These are phyloP conservation scores for Labeo calbasu DNA, from an alignment of 2,797 vertebrate species.

Conservation along the genomic window DNA sequence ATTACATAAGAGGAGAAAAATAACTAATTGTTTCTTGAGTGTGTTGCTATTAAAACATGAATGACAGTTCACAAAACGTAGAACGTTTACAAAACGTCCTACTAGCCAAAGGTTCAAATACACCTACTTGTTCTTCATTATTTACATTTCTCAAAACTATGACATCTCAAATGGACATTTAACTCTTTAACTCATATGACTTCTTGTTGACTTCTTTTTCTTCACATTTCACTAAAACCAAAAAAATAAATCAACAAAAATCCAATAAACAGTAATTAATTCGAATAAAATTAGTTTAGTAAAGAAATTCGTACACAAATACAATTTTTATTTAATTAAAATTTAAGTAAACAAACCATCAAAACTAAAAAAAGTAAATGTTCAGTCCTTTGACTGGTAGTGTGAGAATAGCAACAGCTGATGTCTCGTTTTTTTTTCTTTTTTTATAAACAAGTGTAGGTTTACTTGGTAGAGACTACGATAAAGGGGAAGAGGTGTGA, in stretches of 20 bases:
- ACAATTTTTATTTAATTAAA: background rate
- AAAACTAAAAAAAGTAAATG: background rate
- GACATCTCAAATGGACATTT: background rate
- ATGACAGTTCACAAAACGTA: too few relatives aligned
- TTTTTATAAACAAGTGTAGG: conserved; percentile 12
- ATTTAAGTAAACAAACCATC: background rate
- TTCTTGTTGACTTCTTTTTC: background rate
- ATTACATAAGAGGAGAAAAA: background rate
- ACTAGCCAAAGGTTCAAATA: background rate
- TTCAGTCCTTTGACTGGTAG: background rate
- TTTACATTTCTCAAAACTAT: background rate
- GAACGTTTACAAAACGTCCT: background rate
- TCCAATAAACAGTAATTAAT: background rate
- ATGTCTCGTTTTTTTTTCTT: background rate
- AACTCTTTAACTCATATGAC: too few relatives aligned
- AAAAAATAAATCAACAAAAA: background rate
- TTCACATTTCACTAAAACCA: background rate
- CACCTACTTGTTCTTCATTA: background rate
- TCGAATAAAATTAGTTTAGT: background rate
- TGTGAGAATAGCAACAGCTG: conserved; percentile 1
- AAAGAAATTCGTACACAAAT: too few relatives aligned
- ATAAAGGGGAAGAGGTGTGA: conserved; percentile 29
- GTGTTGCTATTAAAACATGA: too few relatives aligned
- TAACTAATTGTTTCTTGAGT: background rate
- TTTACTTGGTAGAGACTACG: conserved; percentile 4